Percentiles rank a stretch among this genome's conserved stretches.
Conservation (phyloP, 2,888 invertebrate genomes). For the Mesorhabditis spiculigera region DNA sequence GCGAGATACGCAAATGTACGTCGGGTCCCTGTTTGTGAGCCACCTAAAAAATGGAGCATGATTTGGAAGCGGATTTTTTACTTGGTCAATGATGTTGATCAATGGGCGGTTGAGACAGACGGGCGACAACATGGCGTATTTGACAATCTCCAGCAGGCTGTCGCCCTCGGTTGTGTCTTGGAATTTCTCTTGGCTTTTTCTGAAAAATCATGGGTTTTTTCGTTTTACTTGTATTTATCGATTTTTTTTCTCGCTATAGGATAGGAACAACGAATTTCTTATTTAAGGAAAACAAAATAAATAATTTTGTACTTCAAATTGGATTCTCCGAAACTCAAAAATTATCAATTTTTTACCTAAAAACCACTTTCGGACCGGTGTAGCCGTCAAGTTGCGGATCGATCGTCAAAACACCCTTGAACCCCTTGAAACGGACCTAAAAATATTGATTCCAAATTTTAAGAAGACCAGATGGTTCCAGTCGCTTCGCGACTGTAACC, state of each 20-base stretch:
- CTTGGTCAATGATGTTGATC: slow-evolving; percentile 56
- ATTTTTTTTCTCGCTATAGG: too few relatives aligned
- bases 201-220: slow-evolving; percentile 17
- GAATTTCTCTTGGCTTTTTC: slow-evolving; percentile 52
- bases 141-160: slow-evolving; percentile 32
- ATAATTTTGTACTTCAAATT: not conserved
- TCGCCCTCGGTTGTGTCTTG: slow-evolving; percentile 24
- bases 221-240: too few relatives aligned
- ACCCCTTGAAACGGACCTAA: slow-evolving; percentile 53
- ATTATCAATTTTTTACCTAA: slow-evolving; percentile 10
- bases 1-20: slow-evolving; percentile 26
- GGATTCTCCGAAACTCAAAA: not conserved
- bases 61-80: slow-evolving; percentile 12
- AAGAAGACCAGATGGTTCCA: too few relatives aligned
- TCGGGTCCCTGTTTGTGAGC: slow-evolving; percentile 27
- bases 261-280: not conserved
- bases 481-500: too few relatives aligned
- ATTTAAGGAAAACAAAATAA: not conserved
- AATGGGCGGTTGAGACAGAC: slow-evolving; percentile 58
- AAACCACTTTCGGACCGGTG: slow-evolving; percentile 23
- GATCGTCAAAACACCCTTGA: slow-evolving; percentile 54
- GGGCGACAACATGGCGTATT: slow-evolving; percentile 49
- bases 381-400: slow-evolving; percentile 41
- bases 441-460: slow-evolving; percentile 5
- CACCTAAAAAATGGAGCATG: slow-evolving; percentile 27